Evolutionary conservation across 2,113 vertebrate genomes (phyloP).

Genomic region (Vidua chalybeata): DNA sequence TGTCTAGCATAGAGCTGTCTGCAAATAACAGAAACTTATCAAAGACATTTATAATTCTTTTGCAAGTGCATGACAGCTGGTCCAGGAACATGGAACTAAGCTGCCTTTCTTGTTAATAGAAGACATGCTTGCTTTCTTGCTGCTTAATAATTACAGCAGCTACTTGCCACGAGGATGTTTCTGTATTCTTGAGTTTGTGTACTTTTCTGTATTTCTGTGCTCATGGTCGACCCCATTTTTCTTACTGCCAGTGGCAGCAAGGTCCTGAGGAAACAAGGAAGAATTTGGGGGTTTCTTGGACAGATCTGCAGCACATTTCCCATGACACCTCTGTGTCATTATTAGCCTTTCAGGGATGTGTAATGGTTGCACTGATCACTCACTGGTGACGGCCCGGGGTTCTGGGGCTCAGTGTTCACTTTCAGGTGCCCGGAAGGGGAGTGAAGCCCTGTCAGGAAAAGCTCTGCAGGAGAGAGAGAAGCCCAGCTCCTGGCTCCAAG

Average conservation of each 20-base stretch:
- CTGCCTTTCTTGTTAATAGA: not conserved
- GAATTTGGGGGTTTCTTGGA: not conserved
- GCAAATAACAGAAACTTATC: not conserved
- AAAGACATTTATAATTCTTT: not conserved
- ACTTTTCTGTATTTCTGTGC: not conserved
- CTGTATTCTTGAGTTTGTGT: not conserved
- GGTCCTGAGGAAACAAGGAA: not conserved
- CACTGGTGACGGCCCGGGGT: not conserved
- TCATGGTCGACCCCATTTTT: not conserved
- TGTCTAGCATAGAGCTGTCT: conserved; percentile 76
- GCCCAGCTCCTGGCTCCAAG: not conserved
- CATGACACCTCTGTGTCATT: not conserved
- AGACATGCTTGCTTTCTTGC: not conserved
- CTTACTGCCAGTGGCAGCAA: not conserved
- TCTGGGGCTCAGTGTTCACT: not conserved
- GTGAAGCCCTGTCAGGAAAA: not conserved
- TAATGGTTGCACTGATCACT: not conserved
- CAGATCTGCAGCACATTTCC: not conserved
- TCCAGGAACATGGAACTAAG: not conserved
- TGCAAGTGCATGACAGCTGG: not conserved
- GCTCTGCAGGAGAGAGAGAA: not conserved
- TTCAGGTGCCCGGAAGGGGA: not conserved
- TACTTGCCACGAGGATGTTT: not conserved
- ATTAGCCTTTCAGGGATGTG: not conserved
- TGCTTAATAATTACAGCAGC: not conserved